Base-by-base conservation (phyloP, 2,113 vertebrate genomes). In the Peromyscus polionotus region DNA sequence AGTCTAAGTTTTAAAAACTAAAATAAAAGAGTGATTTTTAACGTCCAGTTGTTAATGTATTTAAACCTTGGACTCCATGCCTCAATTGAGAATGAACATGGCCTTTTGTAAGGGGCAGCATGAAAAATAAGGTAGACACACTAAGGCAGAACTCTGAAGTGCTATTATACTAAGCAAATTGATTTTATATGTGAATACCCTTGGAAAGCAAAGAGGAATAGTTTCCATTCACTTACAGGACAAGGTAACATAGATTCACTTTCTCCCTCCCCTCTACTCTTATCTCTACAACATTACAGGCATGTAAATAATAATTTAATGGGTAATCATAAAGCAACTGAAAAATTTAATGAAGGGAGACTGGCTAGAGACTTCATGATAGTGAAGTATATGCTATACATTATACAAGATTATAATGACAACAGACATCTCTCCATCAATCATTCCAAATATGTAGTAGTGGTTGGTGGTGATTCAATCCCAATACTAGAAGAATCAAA, bases 61-160 rank as follows among this genome's bases (percentile, higher is more conserved):
- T 88, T 51, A 87, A 87, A 48, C 31, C 28, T 70, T 70, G 45
- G 33, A 73, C 36, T 20, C 13, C 22, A 65, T 5, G 54, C 20
- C 87, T 79, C 45, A 36, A 33, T 68, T 81, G 33, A 96, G 87
- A 95, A 93, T 39, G 42, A 9, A 73, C n/a, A 90, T 0, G 3
- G 45, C 39, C 39, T 88, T 91, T 93, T 68, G 90, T 91, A 42
- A 59, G 45, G 42, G 17, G 67, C 3, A 70, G 31, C 17, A 72
- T 86, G 6, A 96, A 85, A 54, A 96, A 86, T 77, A 86, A 70
- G 36, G 24, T 3, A 85, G 11, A 33, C 28, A 87, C 6, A 39
- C 5, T 70, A 42, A 92, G n/a, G 13, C 36, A 75, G n/a, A 90
- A 90, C 83, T 86, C 61, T 73, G 20, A 94, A 95, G 92, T 54